These are phyloP conservation scores for Sipha flava DNA, from an alignment of 1,140 invertebrate species.

Conservation along the genomic window DNA sequence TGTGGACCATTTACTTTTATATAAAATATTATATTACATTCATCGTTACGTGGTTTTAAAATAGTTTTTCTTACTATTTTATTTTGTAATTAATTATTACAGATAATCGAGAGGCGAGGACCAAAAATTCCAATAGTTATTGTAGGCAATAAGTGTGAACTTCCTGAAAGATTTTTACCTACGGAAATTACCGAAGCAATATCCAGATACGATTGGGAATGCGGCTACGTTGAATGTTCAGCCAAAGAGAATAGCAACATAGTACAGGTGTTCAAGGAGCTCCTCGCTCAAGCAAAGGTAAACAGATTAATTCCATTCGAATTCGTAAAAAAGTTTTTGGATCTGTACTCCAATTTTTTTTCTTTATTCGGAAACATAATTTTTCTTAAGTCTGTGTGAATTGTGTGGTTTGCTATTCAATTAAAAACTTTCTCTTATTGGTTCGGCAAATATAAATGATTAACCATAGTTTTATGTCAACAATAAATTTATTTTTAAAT, in stretches of 20 bases:
- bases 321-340: too few species aligned
- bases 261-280: slow-evolving; percentile 45
- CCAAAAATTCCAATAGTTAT: slow-evolving; percentile 48
- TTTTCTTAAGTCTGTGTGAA: too few species aligned
- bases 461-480: too few species aligned
- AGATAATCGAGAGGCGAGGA: slow-evolving; percentile 42
- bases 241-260: slow-evolving; percentile 49
- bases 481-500: too few species aligned
- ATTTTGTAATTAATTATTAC: slow-evolving; percentile 25
- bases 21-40: too few species aligned
- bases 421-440: too few species aligned
- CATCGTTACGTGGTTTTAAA: too few species aligned
- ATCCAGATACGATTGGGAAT: slow-evolving; percentile 49
- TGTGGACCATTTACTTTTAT: too few species aligned
- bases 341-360: too few species aligned
- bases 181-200: slow-evolving; percentile 46
- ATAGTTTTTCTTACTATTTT: background rate
- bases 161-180: slow-evolving; percentile 40
- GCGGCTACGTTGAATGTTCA: slow-evolving; percentile 51
- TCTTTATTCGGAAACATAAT: too few species aligned
- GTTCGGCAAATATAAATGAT: too few species aligned
- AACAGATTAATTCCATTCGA: background rate
- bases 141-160: slow-evolving; percentile 51
- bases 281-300: slow-evolving; percentile 49
- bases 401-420: too few species aligned